phyloP scores from a whole-genome alignment of 2,113 vertebrate species.

The Gambusia holbrooki region DNA sequence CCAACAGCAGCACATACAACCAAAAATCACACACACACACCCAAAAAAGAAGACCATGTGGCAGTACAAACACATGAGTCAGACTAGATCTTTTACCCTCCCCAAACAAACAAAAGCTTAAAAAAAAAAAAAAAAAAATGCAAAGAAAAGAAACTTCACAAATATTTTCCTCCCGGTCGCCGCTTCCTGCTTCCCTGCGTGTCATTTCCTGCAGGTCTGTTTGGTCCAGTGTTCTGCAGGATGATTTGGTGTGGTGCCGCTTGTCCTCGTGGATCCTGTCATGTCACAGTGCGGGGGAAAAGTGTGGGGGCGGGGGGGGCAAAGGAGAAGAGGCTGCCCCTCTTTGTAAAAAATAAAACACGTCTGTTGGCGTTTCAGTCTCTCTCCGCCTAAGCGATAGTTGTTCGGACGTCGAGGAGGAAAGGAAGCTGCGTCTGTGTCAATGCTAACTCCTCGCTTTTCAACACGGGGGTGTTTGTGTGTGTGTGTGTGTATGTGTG shows the following conservation, averaged over 20 bases:
- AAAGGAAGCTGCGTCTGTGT: conserved; percentile 50
- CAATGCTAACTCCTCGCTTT: conserved; percentile 51
- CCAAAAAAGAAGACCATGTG: conserved; percentile 15
- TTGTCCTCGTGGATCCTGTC: conserved; percentile 29
- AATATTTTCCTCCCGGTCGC: conserved; percentile 62
- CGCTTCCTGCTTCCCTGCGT: conserved; percentile 31
- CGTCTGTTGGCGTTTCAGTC: conserved; percentile 51
- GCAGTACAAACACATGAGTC: conserved; percentile 56
- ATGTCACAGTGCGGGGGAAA: conserved; percentile 2
- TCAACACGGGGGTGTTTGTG: conserved; percentile 29
- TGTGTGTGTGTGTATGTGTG: conserved; percentile 16
- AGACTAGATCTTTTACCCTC: conserved; percentile 52
- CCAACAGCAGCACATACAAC: conserved; percentile 15
- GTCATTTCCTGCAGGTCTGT: conserved; percentile 17
- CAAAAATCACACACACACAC: conserved; percentile 19
- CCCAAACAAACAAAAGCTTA: conserved; percentile 58
- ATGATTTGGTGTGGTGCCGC: conserved; percentile 38
- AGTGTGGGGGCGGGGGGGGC: too few species aligned
- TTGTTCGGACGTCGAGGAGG: conserved; percentile 60
- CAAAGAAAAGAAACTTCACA: conserved; percentile 75
- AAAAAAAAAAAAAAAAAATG: conserved; percentile 72
- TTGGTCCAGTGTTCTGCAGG: conserved; percentile 42
- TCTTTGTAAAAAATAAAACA: conserved; percentile 40
- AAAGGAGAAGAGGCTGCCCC: conserved; percentile 23
- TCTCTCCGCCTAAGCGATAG: conserved; percentile 46